Evolutionary conservation across 2,113 vertebrate genomes (phyloP).

Genomic region (Bungarus multicinctus): DNA sequence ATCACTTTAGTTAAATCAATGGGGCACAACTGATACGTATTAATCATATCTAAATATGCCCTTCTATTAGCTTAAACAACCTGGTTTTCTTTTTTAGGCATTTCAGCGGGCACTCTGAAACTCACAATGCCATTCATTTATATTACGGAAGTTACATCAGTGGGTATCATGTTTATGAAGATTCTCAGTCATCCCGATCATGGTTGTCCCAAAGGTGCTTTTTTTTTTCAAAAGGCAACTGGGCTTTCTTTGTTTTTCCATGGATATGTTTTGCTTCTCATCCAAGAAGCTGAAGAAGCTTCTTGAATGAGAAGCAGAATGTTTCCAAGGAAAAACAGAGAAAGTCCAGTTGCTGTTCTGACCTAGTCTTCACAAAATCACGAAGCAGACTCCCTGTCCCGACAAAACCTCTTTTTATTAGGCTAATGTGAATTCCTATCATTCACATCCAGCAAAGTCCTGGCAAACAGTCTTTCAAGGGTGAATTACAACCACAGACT

Average conservation of each 20-base stretch:
- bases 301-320: not conserved
- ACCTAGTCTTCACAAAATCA: too few species aligned
- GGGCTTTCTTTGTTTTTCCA: not conserved
- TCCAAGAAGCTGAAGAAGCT: not conserved
- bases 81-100: not conserved
- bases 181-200: not conserved
- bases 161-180: not conserved
- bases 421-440: too few species aligned
- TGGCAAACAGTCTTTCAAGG: too few species aligned
- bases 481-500: too few species aligned
- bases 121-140: not conserved
- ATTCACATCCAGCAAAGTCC: too few species aligned
- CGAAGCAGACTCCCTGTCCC: too few species aligned
- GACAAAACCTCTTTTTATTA: too few species aligned
- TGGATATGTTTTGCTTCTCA: not conserved
- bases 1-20: not conserved
- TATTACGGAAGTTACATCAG: not conserved
- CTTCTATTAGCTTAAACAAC: not conserved
- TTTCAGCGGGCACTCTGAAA: not conserved
- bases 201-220: not conserved
- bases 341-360: not conserved
- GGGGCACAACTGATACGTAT: not conserved
- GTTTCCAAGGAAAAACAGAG: not conserved
- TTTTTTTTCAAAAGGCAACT: not conserved
- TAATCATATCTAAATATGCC: not conserved